Conservation (phyloP, 1,140 invertebrate genomes). For the Trialeurodes vaporariorum region DNA sequence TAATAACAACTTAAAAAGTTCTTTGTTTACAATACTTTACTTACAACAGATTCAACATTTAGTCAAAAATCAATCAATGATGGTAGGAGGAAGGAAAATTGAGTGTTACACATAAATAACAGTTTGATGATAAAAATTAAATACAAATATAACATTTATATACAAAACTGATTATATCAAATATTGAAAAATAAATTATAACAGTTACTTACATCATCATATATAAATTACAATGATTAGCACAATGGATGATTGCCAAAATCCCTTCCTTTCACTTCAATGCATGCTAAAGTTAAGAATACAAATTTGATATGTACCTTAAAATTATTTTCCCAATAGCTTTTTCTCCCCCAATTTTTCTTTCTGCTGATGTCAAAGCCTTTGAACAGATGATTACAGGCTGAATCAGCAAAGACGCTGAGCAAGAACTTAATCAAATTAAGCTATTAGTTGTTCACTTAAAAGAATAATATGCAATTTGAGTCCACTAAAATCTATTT, state of each 20-base stretch:
- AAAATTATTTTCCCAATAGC: too few species aligned
- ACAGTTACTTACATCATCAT: background rate
- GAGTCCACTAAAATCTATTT: too few species aligned
- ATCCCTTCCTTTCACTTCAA: too few species aligned
- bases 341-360: too few species aligned
- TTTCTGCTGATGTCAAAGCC: too few species aligned
- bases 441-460: too few species aligned
- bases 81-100: background rate
- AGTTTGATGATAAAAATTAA: background rate
- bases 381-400: background rate
- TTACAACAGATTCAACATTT: background rate
- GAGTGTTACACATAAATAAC: background rate
- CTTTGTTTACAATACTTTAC: background rate
- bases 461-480: too few species aligned
- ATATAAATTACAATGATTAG: background rate
- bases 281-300: too few species aligned
- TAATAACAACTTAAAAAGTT: too few species aligned
- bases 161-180: background rate
- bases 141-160: conserved; percentile 1
- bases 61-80: background rate
- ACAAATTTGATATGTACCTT: background rate
- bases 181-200: background rate
- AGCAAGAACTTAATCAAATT: too few species aligned
- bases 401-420: too few species aligned
- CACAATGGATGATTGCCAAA: too few species aligned